Evolutionary conservation across 2,797 vertebrate species (phyloP).

Genomic region (Oreonectes daqikongensis): DNA sequence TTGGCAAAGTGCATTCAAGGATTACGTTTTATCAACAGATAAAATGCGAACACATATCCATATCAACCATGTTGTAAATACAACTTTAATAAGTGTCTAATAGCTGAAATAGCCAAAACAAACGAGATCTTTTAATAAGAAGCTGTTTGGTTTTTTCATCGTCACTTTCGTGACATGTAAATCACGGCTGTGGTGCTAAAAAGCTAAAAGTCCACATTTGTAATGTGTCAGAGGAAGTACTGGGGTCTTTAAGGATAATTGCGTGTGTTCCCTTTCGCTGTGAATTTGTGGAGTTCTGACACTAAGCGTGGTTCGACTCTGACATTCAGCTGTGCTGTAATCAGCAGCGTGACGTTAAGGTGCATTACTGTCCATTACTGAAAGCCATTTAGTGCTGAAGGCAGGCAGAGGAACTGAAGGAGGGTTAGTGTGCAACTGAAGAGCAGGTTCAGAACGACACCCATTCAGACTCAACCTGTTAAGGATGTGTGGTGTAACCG

Average conservation of each 20-base stretch:
- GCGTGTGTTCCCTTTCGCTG: slow-evolving; percentile 46
- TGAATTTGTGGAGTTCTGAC: slow-evolving; percentile 51
- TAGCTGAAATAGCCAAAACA: background rate
- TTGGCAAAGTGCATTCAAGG: no score
- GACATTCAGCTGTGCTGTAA: slow-evolving; percentile 58
- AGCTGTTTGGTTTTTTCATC: slow-evolving; percentile 40
- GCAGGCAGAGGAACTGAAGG: slow-evolving; percentile 40
- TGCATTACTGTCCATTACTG: slow-evolving; percentile 61
- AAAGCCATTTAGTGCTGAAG: slow-evolving; percentile 50
- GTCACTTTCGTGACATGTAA: slow-evolving; percentile 32
- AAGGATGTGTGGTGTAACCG: slow-evolving; percentile 19
- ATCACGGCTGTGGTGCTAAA: slow-evolving; percentile 36
- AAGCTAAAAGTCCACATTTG: slow-evolving; percentile 49
- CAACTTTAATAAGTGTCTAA: background rate
- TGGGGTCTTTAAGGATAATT: slow-evolving; percentile 53
- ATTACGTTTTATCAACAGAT: no score
- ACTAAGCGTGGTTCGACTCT: slow-evolving; percentile 50
- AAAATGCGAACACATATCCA: background rate
- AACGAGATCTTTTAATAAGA: slow-evolving; percentile 18
- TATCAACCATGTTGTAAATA: background rate
- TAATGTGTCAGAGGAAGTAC: slow-evolving; percentile 49
- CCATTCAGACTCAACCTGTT: slow-evolving; percentile 14
- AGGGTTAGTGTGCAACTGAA: slow-evolving; percentile 32
- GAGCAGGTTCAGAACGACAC: slow-evolving; percentile 32
- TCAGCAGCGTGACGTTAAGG: slow-evolving; percentile 56